Conservation (phyloP, 1,140 invertebrate species). For the Spodoptera frugiperda region DNA sequence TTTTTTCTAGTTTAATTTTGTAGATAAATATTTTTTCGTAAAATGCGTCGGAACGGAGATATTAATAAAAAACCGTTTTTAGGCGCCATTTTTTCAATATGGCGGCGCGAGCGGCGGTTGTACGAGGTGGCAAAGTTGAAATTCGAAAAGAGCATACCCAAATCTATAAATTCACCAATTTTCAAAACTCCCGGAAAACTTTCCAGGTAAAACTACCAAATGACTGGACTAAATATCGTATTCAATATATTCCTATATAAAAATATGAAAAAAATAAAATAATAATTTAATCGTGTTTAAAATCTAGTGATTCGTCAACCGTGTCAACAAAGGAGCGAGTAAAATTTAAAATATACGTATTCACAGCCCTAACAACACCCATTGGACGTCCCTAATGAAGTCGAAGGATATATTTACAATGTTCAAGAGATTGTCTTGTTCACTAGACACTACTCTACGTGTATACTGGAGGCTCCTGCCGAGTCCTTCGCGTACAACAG, state of each 20-base stretch:
- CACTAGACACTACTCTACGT: background rate
- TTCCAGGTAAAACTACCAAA: too few species aligned
- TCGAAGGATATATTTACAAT: conserved; percentile 49
- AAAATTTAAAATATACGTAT: conserved; percentile 62
- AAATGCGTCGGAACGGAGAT: too few species aligned
- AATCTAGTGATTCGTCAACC: conserved; percentile 48
- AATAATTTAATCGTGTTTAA: conserved; percentile 62
- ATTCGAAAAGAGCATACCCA: too few species aligned
- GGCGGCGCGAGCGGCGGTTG: too few species aligned
- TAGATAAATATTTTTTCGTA: too few species aligned
- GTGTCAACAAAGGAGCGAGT: conserved; percentile 52
- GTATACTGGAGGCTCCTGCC: background rate
- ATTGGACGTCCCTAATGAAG: conserved; percentile 50
- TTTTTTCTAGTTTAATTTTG: too few species aligned
- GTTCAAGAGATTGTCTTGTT: conserved; percentile 32
- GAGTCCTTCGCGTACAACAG: background rate
- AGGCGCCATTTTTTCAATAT: too few species aligned
- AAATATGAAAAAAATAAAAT: conserved; percentile 55
- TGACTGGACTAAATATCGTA: too few species aligned
- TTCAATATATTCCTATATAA: conserved; percentile 49
- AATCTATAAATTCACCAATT: too few species aligned
- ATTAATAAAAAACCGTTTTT: too few species aligned
- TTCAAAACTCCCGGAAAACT: too few species aligned
- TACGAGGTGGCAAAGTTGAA: too few species aligned
- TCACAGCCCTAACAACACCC: conserved; percentile 70